Evolutionary conservation across 2,797 vertebrate genomes (phyloP), one percentile per base, ranked within the genome.

Genomic region (Rhinoraja longicauda): DNA sequence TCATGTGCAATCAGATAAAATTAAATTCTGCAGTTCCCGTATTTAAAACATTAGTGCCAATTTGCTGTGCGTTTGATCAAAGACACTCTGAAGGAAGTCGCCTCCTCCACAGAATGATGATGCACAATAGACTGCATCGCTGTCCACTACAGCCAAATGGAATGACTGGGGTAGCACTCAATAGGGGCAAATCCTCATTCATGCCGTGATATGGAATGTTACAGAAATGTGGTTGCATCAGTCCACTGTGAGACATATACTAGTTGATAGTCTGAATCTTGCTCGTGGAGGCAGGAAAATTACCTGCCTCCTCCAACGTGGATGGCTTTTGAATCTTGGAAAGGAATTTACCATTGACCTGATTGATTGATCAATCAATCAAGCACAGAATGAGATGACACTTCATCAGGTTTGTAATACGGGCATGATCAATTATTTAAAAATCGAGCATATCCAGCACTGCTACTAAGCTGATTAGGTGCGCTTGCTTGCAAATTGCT

Each of bases 401-500:
- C 29, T 75, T 92, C 45, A 17, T 75, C 70, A 92, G 70, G 57
- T 92, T 75, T 72, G 90, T 39, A 26, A 73, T 45, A 53, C 5
- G 45, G 90, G 90, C 72, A 15, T 53, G 12, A 92, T 73, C 36
- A 53, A 92, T 92, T 92, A 92, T 92, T 92, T 75, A 75, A 75
- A 72, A 67, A 75, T 73, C 29, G 7, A 1, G 67, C 90, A 57
- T 29, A 75, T 73, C 88, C 70, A 92, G 70, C 67, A 5, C 53
- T n/a, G 26, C 72, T 92, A 91, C 29, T 67, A 59, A 32, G 62
- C 21, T 67, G 21, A 88, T 88, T 92, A 75, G 70, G 36, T 73
- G 24, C 10, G 12, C 36, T 73, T 73, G 90, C 70, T 75, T 17
- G 90, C 36, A 92, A 57, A 70, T 91, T 91, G 70, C 70, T 73